Evolutionary conservation across 2,888 invertebrate genomes (phyloP), one percentile per base, ranked within the genome.

Genomic region (Epirrhoe alternata): DNA sequence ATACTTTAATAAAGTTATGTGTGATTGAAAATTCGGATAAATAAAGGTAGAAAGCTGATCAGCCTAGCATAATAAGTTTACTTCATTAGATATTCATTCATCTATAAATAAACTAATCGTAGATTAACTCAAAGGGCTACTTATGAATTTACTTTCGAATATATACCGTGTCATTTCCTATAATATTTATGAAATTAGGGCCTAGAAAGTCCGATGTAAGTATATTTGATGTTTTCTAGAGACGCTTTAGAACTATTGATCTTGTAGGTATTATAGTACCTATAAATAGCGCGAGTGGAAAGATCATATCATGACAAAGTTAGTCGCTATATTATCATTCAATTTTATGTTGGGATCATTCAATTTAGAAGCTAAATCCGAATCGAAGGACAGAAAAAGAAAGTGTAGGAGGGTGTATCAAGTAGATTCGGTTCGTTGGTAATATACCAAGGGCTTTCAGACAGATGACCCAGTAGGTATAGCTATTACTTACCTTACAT

Each of bases 61-160:
- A 56, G 6, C 14, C 14, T 45, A 45, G 5, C 0, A 45, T 45
- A 45, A 45, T 59, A 54, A 57, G 58, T 35, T 16, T 56, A 64
- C 24, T 64, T 64, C 30, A 61, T 69, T 73, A 66, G 60, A 71
- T 64, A 71, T 73, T 71, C 68, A 73, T 68, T 68, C 58, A 70
- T 63, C 54, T 69, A 67, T 64, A 67, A 62, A 66, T 63, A 64
- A 60, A 61, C 51, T 50, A 65, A 66, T 70, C 67, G 54, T 62
- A 64, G 64, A 69, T 69, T 51, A 58, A 61, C 30, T 58, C 53
- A 60, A 70, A 73, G 70, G 71, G 69, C 69, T 64, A 64, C 63
- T 61, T 50, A 61, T 59, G 61, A 68, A 71, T 70, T 69, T 64
- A 59, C 66, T 73, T 74, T 70, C 70, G 67, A 68, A 67, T 64